Evolutionary conservation across 1,140 invertebrate genomes (phyloP).

Genomic region (Sminthurides bifidus): DNA sequence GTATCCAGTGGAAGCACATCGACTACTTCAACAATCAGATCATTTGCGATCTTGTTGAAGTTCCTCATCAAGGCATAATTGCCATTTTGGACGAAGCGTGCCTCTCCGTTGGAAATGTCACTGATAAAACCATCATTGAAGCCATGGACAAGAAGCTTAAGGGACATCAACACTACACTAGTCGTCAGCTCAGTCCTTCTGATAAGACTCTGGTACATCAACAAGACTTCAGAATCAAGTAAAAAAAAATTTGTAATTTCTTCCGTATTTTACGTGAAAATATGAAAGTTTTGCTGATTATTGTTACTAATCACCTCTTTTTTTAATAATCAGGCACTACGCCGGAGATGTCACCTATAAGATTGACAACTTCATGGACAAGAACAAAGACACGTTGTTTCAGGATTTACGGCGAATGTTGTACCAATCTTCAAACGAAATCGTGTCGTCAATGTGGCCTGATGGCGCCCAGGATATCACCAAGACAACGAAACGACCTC

Average conservation of each 20-base stretch:
- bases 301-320: neutral
- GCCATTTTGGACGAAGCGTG: slow-evolving; percentile 91
- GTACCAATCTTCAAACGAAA: slow-evolving; percentile 62
- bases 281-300: too few relatives aligned
- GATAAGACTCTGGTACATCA: slow-evolving; percentile 70
- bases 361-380: slow-evolving; percentile 82
- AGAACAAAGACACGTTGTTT: slow-evolving; percentile 89
- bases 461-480: slow-evolving; percentile 83
- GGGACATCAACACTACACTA: slow-evolving; percentile 77
- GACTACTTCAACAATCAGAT: slow-evolving; percentile 69
- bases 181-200: slow-evolving; percentile 64
- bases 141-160: slow-evolving; percentile 83
- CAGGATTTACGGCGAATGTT: slow-evolving; percentile 90
- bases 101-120: slow-evolving; percentile 83
- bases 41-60: slow-evolving; percentile 5
- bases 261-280: neutral
- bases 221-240: slow-evolving; percentile 70
- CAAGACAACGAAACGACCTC: slow-evolving; percentile 82
- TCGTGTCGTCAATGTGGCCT: slow-evolving; percentile 82
- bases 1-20: slow-evolving; percentile 80
- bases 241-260: slow-evolving; percentile 22
- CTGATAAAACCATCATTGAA: slow-evolving; percentile 77
- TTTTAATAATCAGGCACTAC: slow-evolving; percentile 56
- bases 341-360: slow-evolving; percentile 92
- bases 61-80: slow-evolving; percentile 49